Evolutionary conservation across 2,888 invertebrate species (phyloP).

Genomic region (Coleophora deauratella): DNA sequence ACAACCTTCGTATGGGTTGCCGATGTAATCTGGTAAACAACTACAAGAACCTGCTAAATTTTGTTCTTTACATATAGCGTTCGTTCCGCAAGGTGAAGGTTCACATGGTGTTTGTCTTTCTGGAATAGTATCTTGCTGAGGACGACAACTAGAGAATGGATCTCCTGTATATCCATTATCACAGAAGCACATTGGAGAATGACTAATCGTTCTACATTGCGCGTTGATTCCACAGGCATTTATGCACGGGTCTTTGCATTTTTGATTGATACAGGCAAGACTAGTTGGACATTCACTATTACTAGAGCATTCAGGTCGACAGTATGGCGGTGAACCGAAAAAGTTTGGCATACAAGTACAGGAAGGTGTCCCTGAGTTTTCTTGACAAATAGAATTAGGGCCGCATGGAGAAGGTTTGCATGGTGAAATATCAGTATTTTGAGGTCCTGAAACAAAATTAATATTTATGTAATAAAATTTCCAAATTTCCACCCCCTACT

Average conservation of each 20-base stretch:
- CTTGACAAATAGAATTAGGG: slow-evolving; percentile 75
- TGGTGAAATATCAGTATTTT: slow-evolving; percentile 71
- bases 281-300: slow-evolving; percentile 79
- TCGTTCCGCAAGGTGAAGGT: slow-evolving; percentile 77
- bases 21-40: slow-evolving; percentile 81
- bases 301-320: slow-evolving; percentile 81
- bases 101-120: slow-evolving; percentile 72
- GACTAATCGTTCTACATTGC: slow-evolving; percentile 81
- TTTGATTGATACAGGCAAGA: slow-evolving; percentile 78
- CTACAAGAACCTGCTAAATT: slow-evolving; percentile 78
- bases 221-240: slow-evolving; percentile 82
- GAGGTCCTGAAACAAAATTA: slow-evolving; percentile 50
- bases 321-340: slow-evolving; percentile 84
- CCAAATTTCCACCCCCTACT: too few relatives aligned
- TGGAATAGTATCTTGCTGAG: slow-evolving; percentile 46
- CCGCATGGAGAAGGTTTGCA: slow-evolving; percentile 83
- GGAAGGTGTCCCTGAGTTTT: slow-evolving; percentile 72
- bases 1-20: slow-evolving; percentile 86
- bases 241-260: slow-evolving; percentile 79
- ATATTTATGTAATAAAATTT: too few relatives aligned
- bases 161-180: slow-evolving; percentile 78
- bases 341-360: slow-evolving; percentile 80
- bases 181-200: slow-evolving; percentile 84
- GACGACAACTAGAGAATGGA: slow-evolving; percentile 76
- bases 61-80: slow-evolving; percentile 76